Evolutionary conservation across 2,797 vertebrate genomes (phyloP), one percentile per base, ranked within the genome.

Genomic region (Spinus pinus): DNA sequence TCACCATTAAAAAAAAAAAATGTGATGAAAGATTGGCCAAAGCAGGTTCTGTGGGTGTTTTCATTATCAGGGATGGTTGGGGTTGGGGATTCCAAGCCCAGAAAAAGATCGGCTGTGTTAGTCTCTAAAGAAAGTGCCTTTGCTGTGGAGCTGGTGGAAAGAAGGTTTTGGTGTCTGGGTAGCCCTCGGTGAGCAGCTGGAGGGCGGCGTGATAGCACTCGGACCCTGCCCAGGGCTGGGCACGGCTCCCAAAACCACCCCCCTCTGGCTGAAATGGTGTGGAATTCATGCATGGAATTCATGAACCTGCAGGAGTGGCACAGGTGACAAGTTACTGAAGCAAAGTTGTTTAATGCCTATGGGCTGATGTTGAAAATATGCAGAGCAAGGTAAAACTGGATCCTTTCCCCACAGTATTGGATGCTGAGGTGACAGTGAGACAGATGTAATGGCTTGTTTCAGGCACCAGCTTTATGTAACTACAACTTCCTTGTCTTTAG

Each of bases 311-410:
- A 46, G 51, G 28, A 66, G 35, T 2, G 30, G 30, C 12, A 33
- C 67, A 47, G 60, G 4, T 14, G 30, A 16, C 1, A 4, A 53
- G 8, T 3, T 30, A 12, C 62, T 11, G 39, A 25, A 1, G 1
- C 19, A 5, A 50, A 69, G 39, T 7, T 72, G 8, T 31, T 65
- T 30, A 37, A 21, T 46, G 47, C 30, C 47, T 31, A 1, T 2
- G 8, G 49, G 10, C 13, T 75, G 73, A 37, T 23, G 20, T 3
- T 49, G 49, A 8, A 80, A 89, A 31, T 14, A 31, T 0, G 19
- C 33, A 18, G 39, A 73, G 16, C 30, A 31, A 11, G 13, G 25
- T 13, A 41, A 51, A 64, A 23, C 18, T 3, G 12, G 21, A 46
- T 12, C 57, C 19, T 30, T 73, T 41, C 30, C 46, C 20, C 42